Percentiles rank a stretch among this genome's conserved stretches.
These are phyloP conservation scores for Pammene aurita DNA, from an alignment of 2,888 invertebrate species.

Conservation along the genomic window DNA sequence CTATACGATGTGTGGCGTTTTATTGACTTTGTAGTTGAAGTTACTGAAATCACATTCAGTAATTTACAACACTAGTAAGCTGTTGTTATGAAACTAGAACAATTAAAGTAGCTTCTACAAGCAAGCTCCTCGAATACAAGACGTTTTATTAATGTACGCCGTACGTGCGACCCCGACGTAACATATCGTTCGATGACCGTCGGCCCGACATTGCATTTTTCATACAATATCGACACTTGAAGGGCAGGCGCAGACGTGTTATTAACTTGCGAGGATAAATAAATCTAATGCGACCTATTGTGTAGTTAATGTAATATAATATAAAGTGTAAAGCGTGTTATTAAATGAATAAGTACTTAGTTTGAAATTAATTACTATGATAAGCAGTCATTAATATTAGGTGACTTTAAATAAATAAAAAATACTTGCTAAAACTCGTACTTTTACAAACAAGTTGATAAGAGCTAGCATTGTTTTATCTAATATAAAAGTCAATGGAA, in stretches of 20 bases:
- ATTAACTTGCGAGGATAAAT: not conserved
- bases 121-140: not conserved
- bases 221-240: constrained; percentile 16
- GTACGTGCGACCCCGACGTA: constrained; percentile 4
- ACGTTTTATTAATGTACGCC: constrained; percentile 5
- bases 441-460: no score
- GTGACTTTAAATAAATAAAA: not conserved
- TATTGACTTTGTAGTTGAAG: no score
- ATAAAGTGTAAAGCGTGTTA: not conserved
- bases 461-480: no score
- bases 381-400: not conserved
- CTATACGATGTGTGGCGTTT: no score
- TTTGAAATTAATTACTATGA: not conserved
- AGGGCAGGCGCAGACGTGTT: constrained; percentile 4
- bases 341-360: no score
- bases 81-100: no score
- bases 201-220: constrained; percentile 19
- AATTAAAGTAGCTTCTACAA: not conserved
- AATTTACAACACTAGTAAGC: no score
- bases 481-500: no score
- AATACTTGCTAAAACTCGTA: no score
- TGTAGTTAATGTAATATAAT: not conserved
- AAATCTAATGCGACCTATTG: no score
- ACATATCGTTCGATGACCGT: constrained; percentile 21
- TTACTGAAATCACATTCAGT: no score